Base-by-base conservation (phyloP, 2,113 vertebrate genomes). In the Pterophyllum scalare region DNA sequence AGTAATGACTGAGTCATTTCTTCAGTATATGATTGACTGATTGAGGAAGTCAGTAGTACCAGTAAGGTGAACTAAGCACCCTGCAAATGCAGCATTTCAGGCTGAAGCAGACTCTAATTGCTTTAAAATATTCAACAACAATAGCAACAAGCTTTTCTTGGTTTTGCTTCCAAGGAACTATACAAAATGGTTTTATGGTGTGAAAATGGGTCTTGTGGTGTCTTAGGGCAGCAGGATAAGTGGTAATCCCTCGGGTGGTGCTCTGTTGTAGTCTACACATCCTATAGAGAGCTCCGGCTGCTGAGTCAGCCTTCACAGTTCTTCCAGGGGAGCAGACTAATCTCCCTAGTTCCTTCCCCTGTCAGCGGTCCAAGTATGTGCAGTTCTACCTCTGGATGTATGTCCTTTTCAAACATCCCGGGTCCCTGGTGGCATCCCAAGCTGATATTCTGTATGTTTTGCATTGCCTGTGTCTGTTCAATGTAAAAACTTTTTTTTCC, bases 261-360 rank as follows among this genome's bases (percentile, higher is more conserved):
- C 80, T 80, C 84, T 40, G 79, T 79, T 81, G 84, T 82, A 81
- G 77, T 88, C 75, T 70, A 75, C 80, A 86, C 79, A 92, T 88
- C 79, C 77, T 76, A 78, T 65, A 81, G 72, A 87, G 81, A 82
- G 80, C 61, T 38, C 22, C 5, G 33, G 79, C 56, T 13, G 88
- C 94, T 94, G 94, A 93, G 75, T 94, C 94, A 95, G 94, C 88
- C 82, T 79, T 85, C 40, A 38, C 38, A 67, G 62, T 79, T 84
- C 81, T 87, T 85, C 76, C 83, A 87, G 79, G 80, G 81, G 64
- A 80, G 79, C 70, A 77, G 86, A 79, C 83, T 90, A 88, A 93
- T 92, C 88, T 91, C 54, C 56, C 43, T 77, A 80, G 80, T 83
- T 87, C 85, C 64, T 57, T 84, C 75, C 57, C 56, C 85, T 89